Evolutionary conservation across 2,797 vertebrate species (phyloP).

Genomic region (Mus caroli): DNA sequence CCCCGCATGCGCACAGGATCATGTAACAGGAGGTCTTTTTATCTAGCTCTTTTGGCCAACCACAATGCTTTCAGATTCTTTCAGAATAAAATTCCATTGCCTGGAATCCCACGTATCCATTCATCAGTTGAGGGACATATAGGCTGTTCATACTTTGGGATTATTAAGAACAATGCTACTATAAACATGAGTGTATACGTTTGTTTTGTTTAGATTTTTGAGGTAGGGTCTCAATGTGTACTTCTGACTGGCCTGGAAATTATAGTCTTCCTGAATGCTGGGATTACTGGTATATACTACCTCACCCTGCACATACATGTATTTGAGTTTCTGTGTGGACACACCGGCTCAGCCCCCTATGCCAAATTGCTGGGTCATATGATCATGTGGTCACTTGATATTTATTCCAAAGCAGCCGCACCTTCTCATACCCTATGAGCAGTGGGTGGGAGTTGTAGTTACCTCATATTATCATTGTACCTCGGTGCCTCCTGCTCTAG

Average conservation of each 20-base stretch:
- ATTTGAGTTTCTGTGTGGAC: background rate
- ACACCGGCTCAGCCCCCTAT: background rate
- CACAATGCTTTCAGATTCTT: background rate
- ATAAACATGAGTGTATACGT: background rate
- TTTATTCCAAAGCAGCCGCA: background rate
- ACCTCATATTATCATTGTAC: background rate
- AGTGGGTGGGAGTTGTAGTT: rapidly evolving
- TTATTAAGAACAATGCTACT: background rate
- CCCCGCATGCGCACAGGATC: background rate
- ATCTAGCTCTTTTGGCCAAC: background rate
- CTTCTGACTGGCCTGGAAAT: background rate
- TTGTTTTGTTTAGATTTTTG: background rate
- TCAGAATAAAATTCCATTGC: background rate
- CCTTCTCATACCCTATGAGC: background rate
- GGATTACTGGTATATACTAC: background rate
- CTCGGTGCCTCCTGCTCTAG: background rate
- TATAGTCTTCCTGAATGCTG: background rate
- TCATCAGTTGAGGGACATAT: background rate
- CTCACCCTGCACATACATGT: background rate
- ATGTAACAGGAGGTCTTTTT: background rate
- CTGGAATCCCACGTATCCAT: background rate
- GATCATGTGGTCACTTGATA: background rate
- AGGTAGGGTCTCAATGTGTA: background rate
- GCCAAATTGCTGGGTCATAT: background rate
- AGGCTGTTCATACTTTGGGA: background rate